Conservation (phyloP, 2,113 vertebrate species). For the Chionodraco myersi region DNA sequence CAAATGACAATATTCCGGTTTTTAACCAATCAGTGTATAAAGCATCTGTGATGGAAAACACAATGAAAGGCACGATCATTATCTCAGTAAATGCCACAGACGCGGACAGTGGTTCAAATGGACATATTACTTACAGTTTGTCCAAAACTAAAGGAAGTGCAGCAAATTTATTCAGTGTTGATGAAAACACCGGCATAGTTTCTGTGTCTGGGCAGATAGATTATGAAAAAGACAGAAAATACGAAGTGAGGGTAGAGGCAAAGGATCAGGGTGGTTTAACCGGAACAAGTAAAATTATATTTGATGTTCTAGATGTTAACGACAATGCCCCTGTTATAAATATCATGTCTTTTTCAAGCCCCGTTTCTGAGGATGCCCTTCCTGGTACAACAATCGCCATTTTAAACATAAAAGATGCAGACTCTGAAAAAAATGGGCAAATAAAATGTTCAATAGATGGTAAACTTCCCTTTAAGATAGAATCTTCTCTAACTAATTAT, state of each 20-base stretch:
- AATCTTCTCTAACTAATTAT: conserved; percentile 1
- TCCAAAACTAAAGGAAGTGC: conserved; percentile 40
- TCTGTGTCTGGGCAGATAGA: conserved; percentile 10
- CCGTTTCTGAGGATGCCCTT: conserved; percentile 31
- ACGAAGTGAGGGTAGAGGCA: conserved; percentile 24
- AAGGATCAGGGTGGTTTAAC: conserved; percentile 31
- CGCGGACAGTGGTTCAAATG: conserved; percentile 66
- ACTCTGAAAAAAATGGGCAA: conserved; percentile 66
- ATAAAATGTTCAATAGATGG: conserved; percentile 52
- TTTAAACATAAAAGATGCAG: conserved; percentile 65
- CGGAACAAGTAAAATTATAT: conserved; percentile 17
- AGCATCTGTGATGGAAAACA: conserved; percentile 46
- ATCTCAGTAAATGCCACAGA: conserved; percentile 67
- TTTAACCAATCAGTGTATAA: conserved; percentile 66
- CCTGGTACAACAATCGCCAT: conserved; percentile 46
- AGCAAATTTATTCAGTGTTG: conserved; percentile 45
- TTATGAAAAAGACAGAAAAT: conserved; percentile 49
- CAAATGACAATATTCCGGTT: conserved; percentile 47
- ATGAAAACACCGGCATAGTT: conserved; percentile 18
- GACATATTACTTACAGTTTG: conserved; percentile 73
- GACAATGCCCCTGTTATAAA: conserved; percentile 25
- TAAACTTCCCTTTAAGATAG: conserved; percentile 57
- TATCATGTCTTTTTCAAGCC: conserved; percentile 43
- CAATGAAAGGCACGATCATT: fast-evolving
- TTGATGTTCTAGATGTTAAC: conserved; percentile 27